Evolutionary conservation across 1,140 invertebrate genomes (phyloP).

Genomic region (Himalopsyche phryganea): DNA sequence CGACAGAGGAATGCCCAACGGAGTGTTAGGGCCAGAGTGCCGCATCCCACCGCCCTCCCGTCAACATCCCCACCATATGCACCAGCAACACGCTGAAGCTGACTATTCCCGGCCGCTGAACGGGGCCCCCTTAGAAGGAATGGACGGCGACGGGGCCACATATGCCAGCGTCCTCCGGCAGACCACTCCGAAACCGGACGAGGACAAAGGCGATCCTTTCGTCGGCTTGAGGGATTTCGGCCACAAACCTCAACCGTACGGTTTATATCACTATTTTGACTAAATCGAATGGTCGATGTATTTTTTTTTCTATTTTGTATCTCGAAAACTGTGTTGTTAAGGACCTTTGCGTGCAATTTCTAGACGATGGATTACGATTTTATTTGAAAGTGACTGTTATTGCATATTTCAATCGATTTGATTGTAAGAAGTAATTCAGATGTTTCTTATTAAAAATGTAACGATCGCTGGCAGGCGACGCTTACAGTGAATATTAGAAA

Average conservation of each 20-base stretch:
- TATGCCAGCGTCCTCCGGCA: slow-evolving; percentile 49
- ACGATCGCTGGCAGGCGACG: slow-evolving; percentile 5
- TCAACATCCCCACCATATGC: slow-evolving; percentile 28
- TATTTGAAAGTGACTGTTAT: slow-evolving; percentile 10
- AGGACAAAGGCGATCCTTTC: slow-evolving; percentile 32
- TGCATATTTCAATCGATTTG: neutral
- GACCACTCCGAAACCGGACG: slow-evolving; percentile 34
- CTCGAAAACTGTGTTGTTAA: no score
- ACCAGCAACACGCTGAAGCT: slow-evolving; percentile 21
- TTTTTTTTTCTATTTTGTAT: slow-evolving; percentile 24
- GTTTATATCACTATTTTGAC: slow-evolving; percentile 33
- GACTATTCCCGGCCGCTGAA: slow-evolving; percentile 33
- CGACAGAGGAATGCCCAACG: slow-evolving; percentile 30
- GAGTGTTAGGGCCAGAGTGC: slow-evolving; percentile 38
- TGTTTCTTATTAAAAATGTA: slow-evolving; percentile 9
- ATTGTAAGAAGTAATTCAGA: slow-evolving; percentile 2
- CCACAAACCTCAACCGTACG: slow-evolving; percentile 29
- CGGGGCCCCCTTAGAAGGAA: slow-evolving; percentile 15
- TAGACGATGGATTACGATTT: neutral
- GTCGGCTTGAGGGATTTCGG: slow-evolving; percentile 31
- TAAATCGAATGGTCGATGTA: slow-evolving; percentile 17
- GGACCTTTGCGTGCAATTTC: no score
- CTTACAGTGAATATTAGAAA: slow-evolving; percentile 19
- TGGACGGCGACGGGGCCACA: slow-evolving; percentile 38
- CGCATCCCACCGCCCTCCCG: slow-evolving; percentile 35